Conservation (phyloP, 1,140 invertebrate genomes). For the Magallana ariakensis region DNA sequence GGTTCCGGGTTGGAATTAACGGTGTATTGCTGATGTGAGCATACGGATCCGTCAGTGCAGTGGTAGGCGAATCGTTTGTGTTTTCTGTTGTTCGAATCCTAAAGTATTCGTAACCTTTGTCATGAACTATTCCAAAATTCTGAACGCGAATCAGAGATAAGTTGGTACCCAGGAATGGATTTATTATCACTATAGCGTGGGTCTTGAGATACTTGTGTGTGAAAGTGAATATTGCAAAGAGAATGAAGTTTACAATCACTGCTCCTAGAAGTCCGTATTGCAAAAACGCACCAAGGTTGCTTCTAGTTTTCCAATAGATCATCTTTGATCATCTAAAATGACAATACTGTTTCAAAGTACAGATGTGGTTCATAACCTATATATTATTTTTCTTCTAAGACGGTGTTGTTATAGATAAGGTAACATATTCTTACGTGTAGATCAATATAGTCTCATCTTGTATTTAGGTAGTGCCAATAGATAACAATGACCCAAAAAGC, state of each 20-base stretch:
- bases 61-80: background rate
- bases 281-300: background rate
- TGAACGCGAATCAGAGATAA: background rate
- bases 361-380: no score
- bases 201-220: background rate
- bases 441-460: no score
- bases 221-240: constrained; percentile 6
- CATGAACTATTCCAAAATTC: background rate
- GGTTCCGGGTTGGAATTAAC: background rate
- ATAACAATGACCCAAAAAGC: no score
- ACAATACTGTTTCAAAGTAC: no score
- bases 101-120: background rate
- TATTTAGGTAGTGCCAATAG: no score
- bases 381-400: no score
- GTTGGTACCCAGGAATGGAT: background rate
- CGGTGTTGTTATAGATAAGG: no score
- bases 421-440: no score
- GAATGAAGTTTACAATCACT: constrained; percentile 23
- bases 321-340: background rate
- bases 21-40: background rate
- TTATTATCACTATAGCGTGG: constrained; percentile 7
- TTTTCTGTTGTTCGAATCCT: background rate
- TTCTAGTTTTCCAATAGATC: background rate
- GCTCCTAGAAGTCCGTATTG: constrained; percentile 10
- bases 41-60: background rate